Evolutionary conservation across 2,888 invertebrate genomes (phyloP), one percentile per base, ranked within the genome.

Genomic region (Tubulanus polymorphus): DNA sequence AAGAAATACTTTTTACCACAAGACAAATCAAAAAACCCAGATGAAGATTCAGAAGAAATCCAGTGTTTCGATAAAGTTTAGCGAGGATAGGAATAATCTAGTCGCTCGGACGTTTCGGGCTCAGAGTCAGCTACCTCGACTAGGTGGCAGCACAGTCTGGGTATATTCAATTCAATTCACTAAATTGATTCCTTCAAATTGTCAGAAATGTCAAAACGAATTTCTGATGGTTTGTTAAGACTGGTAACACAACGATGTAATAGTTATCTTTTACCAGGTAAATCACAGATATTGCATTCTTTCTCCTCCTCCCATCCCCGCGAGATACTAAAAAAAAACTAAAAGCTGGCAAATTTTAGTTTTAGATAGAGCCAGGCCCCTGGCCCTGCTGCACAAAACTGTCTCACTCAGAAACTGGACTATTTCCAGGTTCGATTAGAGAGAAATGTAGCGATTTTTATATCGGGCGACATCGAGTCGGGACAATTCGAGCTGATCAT

Each of bases 381-480:
- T n/a, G 23, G 6, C 6, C 3, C 15, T 41, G 18, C 41, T 20
- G 3, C 15, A 41, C 15, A 23, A 15, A 8, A 5, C 15, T 41
- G 18, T 23, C 23, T 5, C 15, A 41, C 41, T 15, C 5, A 20
- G 18, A 3, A 12, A 32, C 55, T 62, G 45, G 51, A 53, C 50
- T 37, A 57, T 52, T 57, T 48, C 20, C 69, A 91, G 91, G 89
- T 67, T 84, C 89, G 71, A 85, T 86, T 72, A 86, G 86, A 76
- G 87, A 87, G 56, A 86, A 88, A 79, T 91, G 89, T 81, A 86
- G 87, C 74, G 92, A 93, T 50, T 93, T 94, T 79, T 84, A 91
- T 65, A 89, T 93, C 51, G 90, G 89, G 74, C 91, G 90, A 54
- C 88, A 88, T 73, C 91, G 92, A 83, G 90, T 94, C 55, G 94